Evolutionary conservation across 2,888 invertebrate genomes (phyloP).

Genomic region (Sympetrum striolatum): DNA sequence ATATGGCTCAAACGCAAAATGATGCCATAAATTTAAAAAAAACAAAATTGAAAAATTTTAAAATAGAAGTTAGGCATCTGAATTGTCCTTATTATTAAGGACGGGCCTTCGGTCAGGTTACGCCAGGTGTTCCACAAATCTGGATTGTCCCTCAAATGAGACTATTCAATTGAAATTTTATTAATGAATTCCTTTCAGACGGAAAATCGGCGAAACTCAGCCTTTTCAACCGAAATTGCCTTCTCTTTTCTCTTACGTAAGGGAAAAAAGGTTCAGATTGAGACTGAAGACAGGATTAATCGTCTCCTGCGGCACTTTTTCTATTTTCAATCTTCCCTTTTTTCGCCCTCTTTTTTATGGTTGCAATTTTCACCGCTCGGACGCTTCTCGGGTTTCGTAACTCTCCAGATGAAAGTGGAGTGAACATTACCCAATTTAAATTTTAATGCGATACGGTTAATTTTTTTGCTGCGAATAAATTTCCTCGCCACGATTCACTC

Average conservation of each 20-base stretch:
- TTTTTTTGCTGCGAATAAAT: too few relatives aligned
- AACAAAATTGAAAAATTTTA: too few relatives aligned
- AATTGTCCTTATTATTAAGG: too few relatives aligned
- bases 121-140: too few relatives aligned
- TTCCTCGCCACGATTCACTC: too few relatives aligned
- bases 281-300: not conserved
- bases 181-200: not conserved
- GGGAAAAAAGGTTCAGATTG: not conserved
- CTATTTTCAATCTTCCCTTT: not conserved
- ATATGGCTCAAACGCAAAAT: too few relatives aligned
- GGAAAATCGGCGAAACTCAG: not conserved
- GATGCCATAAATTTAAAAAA: too few relatives aligned
- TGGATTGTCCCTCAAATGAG: not conserved
- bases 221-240: not conserved
- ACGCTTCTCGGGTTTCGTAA: not conserved
- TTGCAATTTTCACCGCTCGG: not conserved
- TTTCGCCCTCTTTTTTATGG: not conserved
- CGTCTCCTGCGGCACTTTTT: not conserved
- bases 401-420: not conserved
- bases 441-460: too few relatives aligned
- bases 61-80: too few relatives aligned
- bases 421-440: not conserved
- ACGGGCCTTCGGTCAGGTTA: too few relatives aligned
- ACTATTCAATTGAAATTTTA: not conserved
- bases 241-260: not conserved